Evolutionary conservation across 2,797 vertebrate species (phyloP).

Genomic region (Monodelphis domestica): DNA sequence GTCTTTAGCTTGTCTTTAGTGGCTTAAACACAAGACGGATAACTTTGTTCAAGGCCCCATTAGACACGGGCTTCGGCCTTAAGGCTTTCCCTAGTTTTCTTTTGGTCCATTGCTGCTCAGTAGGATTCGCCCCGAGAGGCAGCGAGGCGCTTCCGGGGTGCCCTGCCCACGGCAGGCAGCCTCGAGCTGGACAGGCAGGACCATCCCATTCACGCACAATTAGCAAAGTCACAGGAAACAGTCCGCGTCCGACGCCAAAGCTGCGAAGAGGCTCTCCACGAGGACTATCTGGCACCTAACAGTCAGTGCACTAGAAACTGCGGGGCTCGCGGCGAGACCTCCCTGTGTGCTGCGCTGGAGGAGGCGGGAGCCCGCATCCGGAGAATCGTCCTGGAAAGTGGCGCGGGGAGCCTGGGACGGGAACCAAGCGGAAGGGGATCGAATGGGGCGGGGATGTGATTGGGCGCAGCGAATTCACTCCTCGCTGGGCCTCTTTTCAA

Average conservation of each 20-base stretch:
- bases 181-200: background rate
- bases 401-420: slow-evolving; percentile 40
- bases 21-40: slow-evolving; percentile 62
- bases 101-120: background rate
- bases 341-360: slow-evolving; percentile 54
- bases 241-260: slow-evolving; percentile 13
- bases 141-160: slow-evolving; percentile 2
- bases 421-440: slow-evolving; percentile 61
- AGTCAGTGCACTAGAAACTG: too few relatives aligned
- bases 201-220: background rate
- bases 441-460: slow-evolving; percentile 38
- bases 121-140: slow-evolving; percentile 20
- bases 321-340: too few relatives aligned
- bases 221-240: slow-evolving; percentile 6
- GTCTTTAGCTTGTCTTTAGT: slow-evolving; percentile 50
- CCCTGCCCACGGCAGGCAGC: background rate
- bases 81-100: background rate
- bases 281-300: too few relatives aligned
- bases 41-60: slow-evolving; percentile 47
- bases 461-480: slow-evolving; percentile 56
- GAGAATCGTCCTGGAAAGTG: slow-evolving; percentile 48
- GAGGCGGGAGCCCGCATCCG: slow-evolving; percentile 42
- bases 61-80: slow-evolving; percentile 30
- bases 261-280: background rate
- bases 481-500: slow-evolving; percentile 49